Conservation (phyloP, 2,113 vertebrate genomes). For the Nothoprocta pentlandii region DNA sequence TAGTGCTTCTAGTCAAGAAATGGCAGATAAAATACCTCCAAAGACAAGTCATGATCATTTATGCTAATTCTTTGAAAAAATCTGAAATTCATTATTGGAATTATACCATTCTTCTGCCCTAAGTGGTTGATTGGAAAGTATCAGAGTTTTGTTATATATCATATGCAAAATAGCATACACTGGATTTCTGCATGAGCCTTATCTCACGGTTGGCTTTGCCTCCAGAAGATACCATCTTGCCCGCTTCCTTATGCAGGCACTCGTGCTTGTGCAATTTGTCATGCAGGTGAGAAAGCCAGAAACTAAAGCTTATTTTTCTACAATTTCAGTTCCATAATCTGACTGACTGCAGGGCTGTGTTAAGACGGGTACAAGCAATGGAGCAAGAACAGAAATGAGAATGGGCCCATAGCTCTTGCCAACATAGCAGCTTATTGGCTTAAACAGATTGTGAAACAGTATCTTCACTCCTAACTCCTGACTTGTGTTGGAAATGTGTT, state of each 20-base stretch:
- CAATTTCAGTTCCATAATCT: not conserved
- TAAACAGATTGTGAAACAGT: not conserved
- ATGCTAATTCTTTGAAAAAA: constrained; percentile 20
- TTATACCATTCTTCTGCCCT: constrained; percentile 1
- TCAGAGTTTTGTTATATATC: not conserved
- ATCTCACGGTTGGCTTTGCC: not conserved
- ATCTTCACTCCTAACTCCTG: not conserved
- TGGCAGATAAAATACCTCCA: not conserved
- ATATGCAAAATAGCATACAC: not conserved
- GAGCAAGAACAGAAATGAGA: not conserved
- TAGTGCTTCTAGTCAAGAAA: not conserved
- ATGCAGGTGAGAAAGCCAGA: not conserved
- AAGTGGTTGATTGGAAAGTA: constrained; percentile 8
- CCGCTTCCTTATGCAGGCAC: not conserved
- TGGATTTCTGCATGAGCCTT: not conserved
- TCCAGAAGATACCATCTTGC: not conserved
- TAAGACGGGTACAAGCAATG: not conserved
- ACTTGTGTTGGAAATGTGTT: not conserved
- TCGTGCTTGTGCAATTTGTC: not conserved
- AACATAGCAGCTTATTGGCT: not conserved
- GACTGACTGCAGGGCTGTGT: not conserved
- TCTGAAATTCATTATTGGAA: constrained; percentile 19
- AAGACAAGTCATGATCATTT: not conserved
- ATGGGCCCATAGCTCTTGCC: not conserved
- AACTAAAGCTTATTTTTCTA: not conserved